Conservation (phyloP, 2,888 invertebrate species). For the Spilosoma lubricipeda region DNA sequence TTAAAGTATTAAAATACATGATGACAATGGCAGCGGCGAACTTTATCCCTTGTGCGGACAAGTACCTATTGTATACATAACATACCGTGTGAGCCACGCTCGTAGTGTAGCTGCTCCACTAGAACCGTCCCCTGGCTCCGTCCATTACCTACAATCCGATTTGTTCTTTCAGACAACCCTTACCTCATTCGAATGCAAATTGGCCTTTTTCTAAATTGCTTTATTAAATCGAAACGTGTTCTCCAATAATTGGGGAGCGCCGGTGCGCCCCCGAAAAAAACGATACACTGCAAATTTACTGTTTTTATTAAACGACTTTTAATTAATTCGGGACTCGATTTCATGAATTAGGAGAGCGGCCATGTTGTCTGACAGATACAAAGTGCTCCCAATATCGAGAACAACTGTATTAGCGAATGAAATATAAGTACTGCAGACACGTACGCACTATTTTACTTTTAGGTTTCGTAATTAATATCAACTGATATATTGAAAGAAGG, state of each 20-base stretch:
- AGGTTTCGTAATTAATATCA: neutral
- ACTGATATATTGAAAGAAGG: neutral
- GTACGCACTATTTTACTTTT: neutral
- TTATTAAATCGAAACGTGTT: slow-evolving; percentile 83
- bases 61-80: slow-evolving; percentile 8
- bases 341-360: slow-evolving; percentile 50
- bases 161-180: slow-evolving; percentile 61
- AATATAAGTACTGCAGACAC: neutral
- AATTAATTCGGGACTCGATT: slow-evolving; percentile 59
- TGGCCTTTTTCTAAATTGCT: slow-evolving; percentile 81
- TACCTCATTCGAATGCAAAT: slow-evolving; percentile 78
- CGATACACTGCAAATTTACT: slow-evolving; percentile 60
- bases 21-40: neutral
- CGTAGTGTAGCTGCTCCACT: slow-evolving; percentile 10
- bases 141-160: slow-evolving; percentile 40
- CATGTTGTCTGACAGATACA: slow-evolving; percentile 30
- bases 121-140: slow-evolving; percentile 23
- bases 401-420: slow-evolving; percentile 36
- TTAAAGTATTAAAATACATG: neutral
- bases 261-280: slow-evolving; percentile 47
- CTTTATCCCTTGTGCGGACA: neutral
- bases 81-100: slow-evolving; percentile 9
- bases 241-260: slow-evolving; percentile 71
- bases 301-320: slow-evolving; percentile 67
- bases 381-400: slow-evolving; percentile 34